These are phyloP conservation scores for Dendroctonus ponderosae DNA, from an alignment of 1,140 invertebrate species.

Conservation along the genomic window DNA sequence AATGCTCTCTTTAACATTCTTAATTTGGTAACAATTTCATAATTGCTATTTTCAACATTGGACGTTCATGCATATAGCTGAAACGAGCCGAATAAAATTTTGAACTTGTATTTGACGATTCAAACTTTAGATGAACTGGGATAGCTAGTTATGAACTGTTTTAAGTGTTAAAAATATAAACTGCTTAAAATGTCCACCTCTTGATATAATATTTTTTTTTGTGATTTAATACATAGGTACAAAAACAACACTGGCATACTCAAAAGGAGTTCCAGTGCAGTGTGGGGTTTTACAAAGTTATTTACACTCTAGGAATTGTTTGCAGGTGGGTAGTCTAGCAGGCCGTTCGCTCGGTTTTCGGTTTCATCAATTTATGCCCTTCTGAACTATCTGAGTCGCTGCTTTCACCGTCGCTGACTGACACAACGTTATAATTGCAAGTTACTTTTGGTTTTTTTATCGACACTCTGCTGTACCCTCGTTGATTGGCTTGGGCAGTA, in stretches of 20 bases:
- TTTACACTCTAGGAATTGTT: conserved; percentile 29
- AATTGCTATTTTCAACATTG: no score
- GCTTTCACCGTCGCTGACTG: conserved; percentile 48
- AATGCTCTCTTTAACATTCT: no score
- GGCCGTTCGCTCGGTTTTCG: conserved; percentile 45
- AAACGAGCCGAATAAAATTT: neutral
- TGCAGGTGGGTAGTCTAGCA: conserved; percentile 39
- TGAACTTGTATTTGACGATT: neutral
- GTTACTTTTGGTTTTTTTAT: conserved; percentile 52
- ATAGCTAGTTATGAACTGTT: no score
- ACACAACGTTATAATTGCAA: conserved; percentile 51
- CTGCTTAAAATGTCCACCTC: conserved; percentile 20
- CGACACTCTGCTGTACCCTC: conserved; percentile 48
- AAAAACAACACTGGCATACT: conserved; percentile 37
- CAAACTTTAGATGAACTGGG: neutral
- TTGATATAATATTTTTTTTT: conserved; percentile 24
- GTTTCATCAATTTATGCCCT: conserved; percentile 42
- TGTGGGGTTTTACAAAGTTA: conserved; percentile 36
- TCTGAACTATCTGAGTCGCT: conserved; percentile 49
- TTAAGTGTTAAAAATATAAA: neutral
- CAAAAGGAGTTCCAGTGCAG: conserved; percentile 39
- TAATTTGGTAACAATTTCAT: no score
- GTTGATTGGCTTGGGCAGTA: conserved; percentile 42
- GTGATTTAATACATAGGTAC: conserved; percentile 31
- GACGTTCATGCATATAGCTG: neutral